These are phyloP conservation scores for Eilema caniola DNA, from an alignment of 2,888 invertebrate genomes.

Conservation along the genomic window DNA sequence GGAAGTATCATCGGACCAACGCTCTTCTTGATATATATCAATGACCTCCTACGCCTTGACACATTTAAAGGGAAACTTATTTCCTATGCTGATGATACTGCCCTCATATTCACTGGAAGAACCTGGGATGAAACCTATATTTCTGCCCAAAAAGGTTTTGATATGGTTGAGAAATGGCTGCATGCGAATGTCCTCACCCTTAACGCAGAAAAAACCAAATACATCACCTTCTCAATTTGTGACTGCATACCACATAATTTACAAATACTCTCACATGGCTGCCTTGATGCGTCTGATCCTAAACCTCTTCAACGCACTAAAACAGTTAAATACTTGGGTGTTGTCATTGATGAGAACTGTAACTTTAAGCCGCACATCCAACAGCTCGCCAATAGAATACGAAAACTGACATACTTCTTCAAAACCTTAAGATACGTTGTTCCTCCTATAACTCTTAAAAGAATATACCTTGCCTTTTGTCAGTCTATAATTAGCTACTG, in stretches of 20 bases:
- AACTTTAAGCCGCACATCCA: background rate
- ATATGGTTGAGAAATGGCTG: background rate
- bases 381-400: background rate
- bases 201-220: too few relatives aligned
- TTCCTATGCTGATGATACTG: background rate
- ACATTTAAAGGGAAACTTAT: background rate
- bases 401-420: too few relatives aligned
- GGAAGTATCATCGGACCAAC: conserved; percentile 2
- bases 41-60: background rate
- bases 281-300: too few relatives aligned
- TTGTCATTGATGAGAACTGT: conserved; percentile 8
- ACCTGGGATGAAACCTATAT: background rate
- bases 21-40: background rate
- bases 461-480: background rate
- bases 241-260: too few relatives aligned
- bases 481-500: background rate
- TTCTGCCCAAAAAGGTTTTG: background rate
- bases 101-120: too few relatives aligned
- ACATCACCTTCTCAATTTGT: too few relatives aligned
- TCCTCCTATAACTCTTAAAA: background rate
- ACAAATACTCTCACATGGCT: too few relatives aligned
- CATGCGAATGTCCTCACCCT: too few relatives aligned
- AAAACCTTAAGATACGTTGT: background rate
- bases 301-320: background rate
- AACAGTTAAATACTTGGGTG: background rate